phyloP scores from a whole-genome alignment of 2,113 vertebrate genomes.

The Cacatua alba region DNA sequence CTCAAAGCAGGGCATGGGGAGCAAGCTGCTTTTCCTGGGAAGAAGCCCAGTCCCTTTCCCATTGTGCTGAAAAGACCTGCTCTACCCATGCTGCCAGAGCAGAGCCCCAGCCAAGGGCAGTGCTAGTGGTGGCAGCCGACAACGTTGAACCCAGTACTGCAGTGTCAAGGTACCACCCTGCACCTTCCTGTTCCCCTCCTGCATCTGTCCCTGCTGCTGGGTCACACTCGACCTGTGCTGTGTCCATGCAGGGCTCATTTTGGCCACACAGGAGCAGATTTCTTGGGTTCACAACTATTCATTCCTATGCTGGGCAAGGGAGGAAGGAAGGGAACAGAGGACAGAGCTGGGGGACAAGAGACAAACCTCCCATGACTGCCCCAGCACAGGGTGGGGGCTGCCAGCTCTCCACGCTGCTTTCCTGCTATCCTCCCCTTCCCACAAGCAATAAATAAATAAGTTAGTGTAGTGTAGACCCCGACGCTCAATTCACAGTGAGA shows the following conservation, averaged over 20 bases:
- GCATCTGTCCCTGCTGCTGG: background rate
- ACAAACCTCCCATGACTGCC: background rate
- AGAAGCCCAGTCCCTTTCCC: background rate
- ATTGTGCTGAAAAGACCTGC: background rate
- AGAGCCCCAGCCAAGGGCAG: background rate
- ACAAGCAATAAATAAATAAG: constrained; percentile 70
- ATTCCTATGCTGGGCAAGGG: background rate
- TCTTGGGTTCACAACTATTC: background rate
- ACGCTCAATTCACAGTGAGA: constrained; percentile 19
- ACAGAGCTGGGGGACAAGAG: background rate
- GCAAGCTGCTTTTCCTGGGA: background rate
- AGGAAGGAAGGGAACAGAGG: background rate
- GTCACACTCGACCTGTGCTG: background rate
- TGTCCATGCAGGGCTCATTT: background rate
- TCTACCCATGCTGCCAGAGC: background rate
- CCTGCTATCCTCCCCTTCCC: background rate
- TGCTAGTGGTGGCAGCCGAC: background rate
- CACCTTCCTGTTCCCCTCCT: background rate
- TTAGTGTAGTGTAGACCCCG: constrained; percentile 13
- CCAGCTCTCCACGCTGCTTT: background rate
- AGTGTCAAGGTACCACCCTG: background rate
- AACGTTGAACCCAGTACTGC: fast-evolving
- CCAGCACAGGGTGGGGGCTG: background rate
- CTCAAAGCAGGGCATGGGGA: background rate
- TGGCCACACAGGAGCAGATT: background rate